Base-by-base conservation (phyloP, 2,113 vertebrate species). In the Caloenas nicobarica region DNA sequence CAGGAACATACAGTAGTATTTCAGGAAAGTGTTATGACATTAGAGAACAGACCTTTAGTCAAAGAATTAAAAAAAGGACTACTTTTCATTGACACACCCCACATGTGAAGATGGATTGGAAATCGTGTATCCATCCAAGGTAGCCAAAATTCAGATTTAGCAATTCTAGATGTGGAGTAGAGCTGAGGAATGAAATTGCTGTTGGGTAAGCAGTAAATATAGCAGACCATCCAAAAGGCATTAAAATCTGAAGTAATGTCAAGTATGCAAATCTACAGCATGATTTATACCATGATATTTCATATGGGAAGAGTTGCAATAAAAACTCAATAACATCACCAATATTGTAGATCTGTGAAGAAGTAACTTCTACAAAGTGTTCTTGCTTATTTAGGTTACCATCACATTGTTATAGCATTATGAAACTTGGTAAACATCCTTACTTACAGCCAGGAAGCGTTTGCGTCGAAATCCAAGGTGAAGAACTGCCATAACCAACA, bases 401-500 rank as follows among this genome's bases (percentile, higher is more conserved):
- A 61, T 56, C 51, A 70, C 42, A 65, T 58, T 72, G 36, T 33
- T 51, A 72, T 8, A 71, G 33, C 61, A 68, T n/a, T 66, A 29
- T 22, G 5, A 81, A 16, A 82, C 19, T 64, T 1, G 10, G 26
- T 5, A 93, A 72, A 81, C 8, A 69, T 61, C 56, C 33, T 78
- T 97, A 98, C 99, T 98, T 98, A 99, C 99, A 97, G 94, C 99
- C 99, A 96, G 98, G 97, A 81, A 99, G 96, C 6, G 99, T 99
- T 71, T 97, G 98, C 11, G 97, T 93, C 66, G 98, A 98, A 89
- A 97, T 98, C 99, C 99, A 99, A 7, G 73, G 70, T 13, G 99
- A 99, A 76, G 98, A 97, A 40, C 98, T 97, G 58, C 99, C 98
- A 61, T 98, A 98, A 53, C 99, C 99, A 11, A 98, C 98, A 18